Conservation (phyloP, 2,888 invertebrate genomes). For the Ethmia dodecea region DNA sequence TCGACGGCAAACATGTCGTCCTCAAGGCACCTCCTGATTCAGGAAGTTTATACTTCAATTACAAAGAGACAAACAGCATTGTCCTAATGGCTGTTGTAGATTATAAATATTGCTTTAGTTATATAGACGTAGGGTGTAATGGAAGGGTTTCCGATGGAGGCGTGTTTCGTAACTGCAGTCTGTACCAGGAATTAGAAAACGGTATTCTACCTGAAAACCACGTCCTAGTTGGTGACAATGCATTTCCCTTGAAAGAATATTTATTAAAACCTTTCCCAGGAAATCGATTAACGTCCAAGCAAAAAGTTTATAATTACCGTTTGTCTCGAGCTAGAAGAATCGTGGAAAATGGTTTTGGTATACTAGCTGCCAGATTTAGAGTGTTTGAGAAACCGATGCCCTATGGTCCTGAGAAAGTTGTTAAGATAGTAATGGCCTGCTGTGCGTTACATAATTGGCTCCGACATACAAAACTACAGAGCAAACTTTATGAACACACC, state of each 20-base stretch:
- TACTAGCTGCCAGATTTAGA: background rate
- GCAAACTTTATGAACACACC: too few species aligned
- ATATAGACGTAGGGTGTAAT: conserved; percentile 3
- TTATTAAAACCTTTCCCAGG: background rate
- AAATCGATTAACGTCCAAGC: background rate
- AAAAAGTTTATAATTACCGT: background rate
- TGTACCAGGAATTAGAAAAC: background rate
- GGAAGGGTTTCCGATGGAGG: background rate
- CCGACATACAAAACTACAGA: too few species aligned
- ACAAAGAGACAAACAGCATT: conserved; percentile 5
- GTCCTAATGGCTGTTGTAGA: conserved; percentile 10
- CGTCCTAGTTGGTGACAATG: background rate
- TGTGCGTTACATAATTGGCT: background rate
- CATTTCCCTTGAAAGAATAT: background rate
- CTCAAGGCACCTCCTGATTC: conserved; percentile 4
- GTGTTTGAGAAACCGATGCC: background rate
- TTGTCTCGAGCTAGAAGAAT: background rate
- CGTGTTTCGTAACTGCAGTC: background rate
- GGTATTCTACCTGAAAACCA: background rate
- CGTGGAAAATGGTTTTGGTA: background rate
- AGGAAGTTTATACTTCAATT: conserved; percentile 12
- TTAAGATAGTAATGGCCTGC: background rate
- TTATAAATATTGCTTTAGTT: conserved; percentile 8
- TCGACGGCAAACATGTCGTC: conserved; percentile 12
- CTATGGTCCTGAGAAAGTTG: background rate